These are phyloP conservation scores for Syngnathus rostellatus DNA, from an alignment of 2,797 vertebrate genomes.

Conservation along the genomic window DNA sequence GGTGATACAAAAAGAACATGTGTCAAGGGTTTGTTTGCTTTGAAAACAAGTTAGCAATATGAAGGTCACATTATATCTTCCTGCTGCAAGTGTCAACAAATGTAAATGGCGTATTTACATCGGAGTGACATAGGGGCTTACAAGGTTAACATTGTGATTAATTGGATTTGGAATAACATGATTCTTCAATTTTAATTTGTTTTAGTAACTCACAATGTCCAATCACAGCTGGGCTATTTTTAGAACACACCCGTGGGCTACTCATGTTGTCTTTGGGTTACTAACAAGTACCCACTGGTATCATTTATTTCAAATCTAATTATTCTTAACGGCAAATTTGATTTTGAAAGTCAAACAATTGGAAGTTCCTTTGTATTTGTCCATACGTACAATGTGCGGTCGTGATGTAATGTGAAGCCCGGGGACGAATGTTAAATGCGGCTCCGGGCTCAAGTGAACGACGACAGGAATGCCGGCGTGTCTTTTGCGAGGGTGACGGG, in stretches of 20 bases:
- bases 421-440: slow-evolving; percentile 43
- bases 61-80: background rate
- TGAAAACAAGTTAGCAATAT: background rate
- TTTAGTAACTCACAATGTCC: too few relatives aligned
- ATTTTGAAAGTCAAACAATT: background rate
- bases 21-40: background rate
- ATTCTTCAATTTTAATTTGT: too few relatives aligned
- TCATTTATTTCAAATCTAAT: background rate
- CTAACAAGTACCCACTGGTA: too few relatives aligned
- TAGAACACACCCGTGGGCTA: too few relatives aligned
- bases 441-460: slow-evolving; percentile 22
- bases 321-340: background rate
- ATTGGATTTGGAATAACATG: too few relatives aligned
- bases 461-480: slow-evolving; percentile 37
- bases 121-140: too few relatives aligned
- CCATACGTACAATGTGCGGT: slow-evolving; percentile 10
- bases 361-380: background rate
- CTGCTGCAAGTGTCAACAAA: background rate
- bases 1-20: background rate
- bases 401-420: slow-evolving; percentile 45
- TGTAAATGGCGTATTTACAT: background rate
- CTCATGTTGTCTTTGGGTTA: too few relatives aligned
- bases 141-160: too few relatives aligned
- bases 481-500: slow-evolving; percentile 27
- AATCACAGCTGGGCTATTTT: too few relatives aligned